phyloP scores from a whole-genome alignment of 2,797 vertebrate species.

The Syngnathus rostellatus region DNA sequence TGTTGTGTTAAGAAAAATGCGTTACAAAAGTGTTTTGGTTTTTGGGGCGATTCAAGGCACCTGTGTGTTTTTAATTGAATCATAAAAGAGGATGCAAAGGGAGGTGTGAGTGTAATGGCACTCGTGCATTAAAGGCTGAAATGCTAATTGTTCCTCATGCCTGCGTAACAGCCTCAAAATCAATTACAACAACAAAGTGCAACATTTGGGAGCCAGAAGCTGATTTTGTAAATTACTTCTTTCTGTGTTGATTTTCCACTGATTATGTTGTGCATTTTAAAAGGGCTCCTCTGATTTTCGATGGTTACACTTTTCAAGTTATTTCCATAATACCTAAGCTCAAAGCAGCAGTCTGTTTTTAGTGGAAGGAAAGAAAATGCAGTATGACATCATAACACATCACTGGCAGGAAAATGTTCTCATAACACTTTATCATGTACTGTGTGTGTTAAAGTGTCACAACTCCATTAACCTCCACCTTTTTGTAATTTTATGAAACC shows the following conservation, averaged over 20 bases:
- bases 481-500: slow-evolving; percentile 1
- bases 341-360: slow-evolving; percentile 4
- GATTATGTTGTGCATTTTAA: not conserved
- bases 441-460: not conserved
- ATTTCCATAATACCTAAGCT: slow-evolving; percentile 3
- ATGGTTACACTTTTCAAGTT: not conserved
- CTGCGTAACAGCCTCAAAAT: not conserved
- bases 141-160: not conserved
- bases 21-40: not conserved
- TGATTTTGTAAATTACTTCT: not conserved
- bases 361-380: not conserved
- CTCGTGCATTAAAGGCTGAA: not conserved
- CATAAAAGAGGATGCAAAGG: not conserved
- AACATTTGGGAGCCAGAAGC: not conserved
- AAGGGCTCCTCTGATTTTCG: not conserved
- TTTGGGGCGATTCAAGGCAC: not conserved
- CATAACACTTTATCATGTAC: not conserved
- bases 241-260: not conserved
- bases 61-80: not conserved
- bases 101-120: not conserved
- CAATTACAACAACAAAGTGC: not conserved
- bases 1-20: not conserved
- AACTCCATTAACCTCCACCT: not conserved
- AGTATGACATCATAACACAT: not conserved
- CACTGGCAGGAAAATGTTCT: not conserved